Base-by-base conservation (phyloP, 2,888 invertebrate genomes). In the Drosophila mettleri region DNA sequence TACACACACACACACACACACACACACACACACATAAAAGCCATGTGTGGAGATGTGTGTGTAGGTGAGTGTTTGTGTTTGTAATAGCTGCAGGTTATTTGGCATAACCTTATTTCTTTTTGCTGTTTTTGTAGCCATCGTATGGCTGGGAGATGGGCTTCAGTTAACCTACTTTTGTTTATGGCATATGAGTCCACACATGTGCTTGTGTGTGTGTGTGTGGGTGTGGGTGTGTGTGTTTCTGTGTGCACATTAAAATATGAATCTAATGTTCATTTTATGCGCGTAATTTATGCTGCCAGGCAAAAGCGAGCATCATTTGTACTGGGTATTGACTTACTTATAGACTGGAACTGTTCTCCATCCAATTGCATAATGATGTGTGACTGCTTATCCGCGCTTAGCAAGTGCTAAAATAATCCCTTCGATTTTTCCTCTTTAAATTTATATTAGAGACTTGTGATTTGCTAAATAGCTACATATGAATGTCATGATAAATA, bases 241-340 rank as follows among this genome's bases (percentile, higher is more conserved):
- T 61, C 59, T 34, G n/a, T 59, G 64, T 53, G 29, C 75, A 68
- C 60, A 80, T 86, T 88, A 83, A 85, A 86, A 86, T 86, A 86
- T 80, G 86, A 86, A 86, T 88, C 86, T 88, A 86, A 86, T 86
- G 85, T 88, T 88, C 86, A 86, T 88, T 86, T 86, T 86, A 88
- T 88, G 80, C 85, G 86, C 88, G 74, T 88, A 88, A 86, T 86
- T 86, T 86, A 80, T 83, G 83, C 80, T 72, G 74, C 60, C 49
- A 79, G 79, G 61, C 72, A 75, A 39, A 61, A 29, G 29, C 45
- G 54, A 58, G 58, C 20, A 52, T 60, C 64, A 66, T 65, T 68
- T 69, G 54, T 48, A n/a, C 45, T 38, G 41, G 12, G 22, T 31
- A 41, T 59, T 62, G 55, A 46, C 29, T 33, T n/a, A 34, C 48